These are phyloP conservation scores for Macrophya alboannulata DNA, from an alignment of 2,888 invertebrate genomes.

Conservation along the genomic window DNA sequence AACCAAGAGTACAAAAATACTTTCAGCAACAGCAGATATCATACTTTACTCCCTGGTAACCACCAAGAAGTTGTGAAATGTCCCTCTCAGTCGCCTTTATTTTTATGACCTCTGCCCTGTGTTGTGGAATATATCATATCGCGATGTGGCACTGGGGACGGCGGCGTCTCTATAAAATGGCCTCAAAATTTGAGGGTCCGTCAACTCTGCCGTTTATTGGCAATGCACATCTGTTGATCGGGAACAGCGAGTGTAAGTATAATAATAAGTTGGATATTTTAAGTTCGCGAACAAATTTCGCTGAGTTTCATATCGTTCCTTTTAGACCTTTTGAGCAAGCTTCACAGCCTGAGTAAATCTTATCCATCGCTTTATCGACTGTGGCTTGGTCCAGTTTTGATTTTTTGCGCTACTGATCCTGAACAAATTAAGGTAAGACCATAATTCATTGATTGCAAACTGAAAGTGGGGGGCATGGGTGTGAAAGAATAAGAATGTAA, in stretches of 20 bases:
- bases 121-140: neutral
- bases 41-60: too few relatives aligned
- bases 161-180: neutral
- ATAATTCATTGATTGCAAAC: neutral
- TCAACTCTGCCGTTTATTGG: conserved; percentile 6
- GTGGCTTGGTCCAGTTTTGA: conserved; percentile 66
- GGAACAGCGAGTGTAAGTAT: neutral
- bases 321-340: conserved; percentile 65
- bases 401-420: conserved; percentile 64
- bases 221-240: neutral
- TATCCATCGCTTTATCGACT: conserved; percentile 67
- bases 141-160: neutral
- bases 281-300: too few relatives aligned
- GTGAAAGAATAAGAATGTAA: neutral
- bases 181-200: neutral
- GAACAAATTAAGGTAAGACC: conserved; percentile 67
- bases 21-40: too few relatives aligned
- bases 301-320: neutral
- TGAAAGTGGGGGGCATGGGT: neutral
- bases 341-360: conserved; percentile 59
- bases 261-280: too few relatives aligned
- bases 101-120: neutral
- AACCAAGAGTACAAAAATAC: too few relatives aligned
- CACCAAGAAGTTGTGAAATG: neutral
- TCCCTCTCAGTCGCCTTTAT: neutral